Base-by-base conservation (phyloP, 2,888 invertebrate genomes). In the Volucella zonaria region DNA sequence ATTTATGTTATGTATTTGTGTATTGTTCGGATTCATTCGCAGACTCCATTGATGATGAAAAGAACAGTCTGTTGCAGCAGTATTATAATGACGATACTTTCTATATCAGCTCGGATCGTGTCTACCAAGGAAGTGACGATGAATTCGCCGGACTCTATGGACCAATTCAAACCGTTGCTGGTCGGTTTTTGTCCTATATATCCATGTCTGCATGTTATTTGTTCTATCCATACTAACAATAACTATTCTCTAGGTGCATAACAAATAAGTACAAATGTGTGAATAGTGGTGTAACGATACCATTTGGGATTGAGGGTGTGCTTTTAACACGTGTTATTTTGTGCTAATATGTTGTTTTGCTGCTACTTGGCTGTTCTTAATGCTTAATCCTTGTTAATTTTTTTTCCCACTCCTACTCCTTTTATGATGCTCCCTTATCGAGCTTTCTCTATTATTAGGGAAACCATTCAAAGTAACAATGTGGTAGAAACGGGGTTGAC, bases 91-190 rank as follows among this genome's bases (percentile, higher is more conserved):
- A 92, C 64, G 91, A 92, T 66, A 89, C 91, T 78, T 92, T 92
- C 87, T 90, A 91, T 86, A 90, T 92, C 78, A 89, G 90, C 70
- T 89, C 92, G 52, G 91, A 91, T 89, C 91, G 92, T 45, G 89
- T 92, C 15, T 92, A 92, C 87, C 92, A 92, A 86, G 89, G 91
- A 62, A 89, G 89, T 58, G 91, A 91, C 67, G 91, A 92, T 82
- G 91, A 92, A 74, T 92, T 92, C 62, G 91, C 91, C 14, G 91
- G 91, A 82, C 90, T 92, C 89, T 91, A 90, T 88, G 91, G 91
- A 80, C 91, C 92, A 66, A 89, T 91, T 61, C 91, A 91, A 88
- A 90, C 90, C 66, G 90, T 92, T 71, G 92, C 91, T 85, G 91
- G 91, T 92, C 89, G 86, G 91, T 91, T 52, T 8, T 43, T 59